Evolutionary conservation across 2,797 vertebrate species (phyloP).

Genomic region (Aphelocoma californica): DNA sequence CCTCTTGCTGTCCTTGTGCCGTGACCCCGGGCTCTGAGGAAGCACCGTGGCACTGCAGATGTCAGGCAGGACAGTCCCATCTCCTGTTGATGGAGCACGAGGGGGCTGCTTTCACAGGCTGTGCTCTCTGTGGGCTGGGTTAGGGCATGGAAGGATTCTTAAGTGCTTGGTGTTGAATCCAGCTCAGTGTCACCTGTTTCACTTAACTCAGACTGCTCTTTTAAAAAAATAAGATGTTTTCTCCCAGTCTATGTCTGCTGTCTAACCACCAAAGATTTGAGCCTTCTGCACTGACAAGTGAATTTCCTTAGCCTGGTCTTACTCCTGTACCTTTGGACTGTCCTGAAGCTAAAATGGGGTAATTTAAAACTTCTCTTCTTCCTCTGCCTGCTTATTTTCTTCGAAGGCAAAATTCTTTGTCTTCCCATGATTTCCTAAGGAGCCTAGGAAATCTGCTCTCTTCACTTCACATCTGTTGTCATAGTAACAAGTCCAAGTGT

Average conservation of each 20-base stretch:
- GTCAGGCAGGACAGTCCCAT: background rate
- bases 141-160: background rate
- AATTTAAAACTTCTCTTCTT: background rate
- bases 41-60: accelerated
- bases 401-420: background rate
- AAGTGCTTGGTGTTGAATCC: background rate
- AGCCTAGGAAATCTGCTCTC: background rate
- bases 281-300: background rate
- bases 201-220: background rate
- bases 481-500: conserved; percentile 27
- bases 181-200: background rate
- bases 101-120: background rate
- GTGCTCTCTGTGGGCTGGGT: background rate
- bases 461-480: conserved; percentile 21
- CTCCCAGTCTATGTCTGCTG: background rate
- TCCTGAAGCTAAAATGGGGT: background rate
- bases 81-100: background rate
- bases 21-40: background rate
- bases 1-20: background rate
- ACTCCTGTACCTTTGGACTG: background rate
- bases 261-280: background rate
- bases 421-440: background rate
- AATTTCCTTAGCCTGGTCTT: background rate
- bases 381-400: background rate
- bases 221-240: background rate